These are phyloP conservation scores for Micromys minutus DNA, from an alignment of 2,113 vertebrate species.

Conservation along the genomic window DNA sequence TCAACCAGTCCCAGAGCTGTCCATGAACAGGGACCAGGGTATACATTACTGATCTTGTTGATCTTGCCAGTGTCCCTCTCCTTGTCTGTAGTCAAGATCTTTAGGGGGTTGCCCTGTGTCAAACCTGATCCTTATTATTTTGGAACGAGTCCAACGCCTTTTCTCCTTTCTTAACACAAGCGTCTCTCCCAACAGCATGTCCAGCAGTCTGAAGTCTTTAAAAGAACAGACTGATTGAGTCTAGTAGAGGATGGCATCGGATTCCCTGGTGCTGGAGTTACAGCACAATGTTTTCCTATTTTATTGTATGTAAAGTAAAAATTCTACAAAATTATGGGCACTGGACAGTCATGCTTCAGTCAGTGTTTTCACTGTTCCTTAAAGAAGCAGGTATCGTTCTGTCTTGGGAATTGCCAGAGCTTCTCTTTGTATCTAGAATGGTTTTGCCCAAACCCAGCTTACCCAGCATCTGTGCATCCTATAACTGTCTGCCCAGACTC, in stretches of 20 bases:
- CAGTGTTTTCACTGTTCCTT: neutral
- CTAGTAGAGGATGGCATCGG: neutral
- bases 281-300: constrained; percentile 14
- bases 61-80: no score
- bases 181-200: no score
- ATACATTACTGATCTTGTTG: no score
- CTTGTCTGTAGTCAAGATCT: no score
- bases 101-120: no score
- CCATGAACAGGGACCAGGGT: no score
- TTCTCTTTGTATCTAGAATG: neutral
- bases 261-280: neutral
- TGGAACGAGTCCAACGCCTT: no score
- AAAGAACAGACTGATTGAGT: no score
- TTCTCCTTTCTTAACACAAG: no score
- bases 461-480: neutral
- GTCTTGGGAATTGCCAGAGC: neutral
- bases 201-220: no score
- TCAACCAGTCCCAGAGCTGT: no score
- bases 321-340: neutral
- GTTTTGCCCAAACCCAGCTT: neutral
- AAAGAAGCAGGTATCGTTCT: neutral
- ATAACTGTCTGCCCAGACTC: neutral
- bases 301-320: neutral
- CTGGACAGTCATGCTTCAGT: neutral
- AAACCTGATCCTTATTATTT: no score